Evolutionary conservation across 2,888 invertebrate species (phyloP), one percentile per base, ranked within the genome.

Genomic region (Heliconius ismenius): DNA sequence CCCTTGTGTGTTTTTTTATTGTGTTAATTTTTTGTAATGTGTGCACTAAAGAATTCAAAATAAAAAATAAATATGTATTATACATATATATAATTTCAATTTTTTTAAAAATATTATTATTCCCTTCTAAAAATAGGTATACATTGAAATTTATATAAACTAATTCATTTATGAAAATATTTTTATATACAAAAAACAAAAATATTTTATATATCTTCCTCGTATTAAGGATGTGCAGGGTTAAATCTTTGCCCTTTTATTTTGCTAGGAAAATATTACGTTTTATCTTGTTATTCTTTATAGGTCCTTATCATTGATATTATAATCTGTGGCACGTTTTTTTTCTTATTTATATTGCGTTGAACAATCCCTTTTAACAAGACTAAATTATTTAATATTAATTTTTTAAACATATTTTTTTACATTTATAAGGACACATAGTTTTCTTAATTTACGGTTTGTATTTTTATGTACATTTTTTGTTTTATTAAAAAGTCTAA

Each of bases 371-470:
- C 3, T 58, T 70, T 24, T 58, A 70, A 11, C n/a, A 13, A 24
- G 24, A 43, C 21, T 9, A 60, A 26, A 36, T 18, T n/a, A 60
- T 21, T 26, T 11, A 43, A 11, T 26, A 49, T n/a, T 18, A 28
- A 69, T 18, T 69, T 26, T 3, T 26, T 26, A 18, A 49, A 24
- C 26, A 49, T 39, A 26, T 62, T 73, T 39, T 39, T 62, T 62
- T 43, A 62, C 63, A 73, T 26, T 62, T 73, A 73, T 73, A 73
- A 73, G 73, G 73, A 39, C 73, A 73, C 73, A 73, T 73, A 63
- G 73, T 73, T 73, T 73, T 73, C 62, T 63, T 73, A 73, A 26
- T 43, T 63, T 28, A 43, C 18, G 15, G 4, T n/a, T 70, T 43
- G 10, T 43, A 62, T 73, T 62, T 73, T 43, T 43, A 13, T n/a